A percentile compares a stretch with the other conserved stretches of the same genome.
phyloP scores from a whole-genome alignment of 2,888 invertebrate species.

The Tachina fera region DNA sequence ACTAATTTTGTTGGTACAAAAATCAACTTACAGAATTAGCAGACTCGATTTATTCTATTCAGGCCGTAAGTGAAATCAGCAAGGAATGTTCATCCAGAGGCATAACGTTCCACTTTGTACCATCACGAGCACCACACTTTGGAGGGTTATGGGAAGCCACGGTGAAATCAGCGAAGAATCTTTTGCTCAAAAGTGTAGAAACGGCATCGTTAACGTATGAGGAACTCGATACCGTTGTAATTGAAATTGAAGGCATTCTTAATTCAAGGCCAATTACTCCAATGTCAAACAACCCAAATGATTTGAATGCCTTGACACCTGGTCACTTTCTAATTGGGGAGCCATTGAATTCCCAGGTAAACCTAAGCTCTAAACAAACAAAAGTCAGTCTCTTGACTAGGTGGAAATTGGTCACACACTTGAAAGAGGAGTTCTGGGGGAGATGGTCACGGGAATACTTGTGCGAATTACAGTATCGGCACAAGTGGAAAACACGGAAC shows the following conservation, averaged over 20 bases:
- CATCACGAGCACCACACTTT: no score
- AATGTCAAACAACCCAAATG: conserved; percentile 27
- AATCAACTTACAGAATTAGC: no score
- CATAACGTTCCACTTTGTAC: conserved; percentile 1
- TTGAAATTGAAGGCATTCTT: conserved; percentile 15
- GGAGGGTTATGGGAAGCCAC: no score
- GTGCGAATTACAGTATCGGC: neutral
- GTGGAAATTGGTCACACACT: conserved; percentile 9
- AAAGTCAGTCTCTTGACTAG: neutral
- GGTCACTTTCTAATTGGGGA: conserved; percentile 31
- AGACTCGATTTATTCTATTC: no score
- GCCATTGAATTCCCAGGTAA: neutral
- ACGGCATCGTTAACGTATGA: conserved; percentile 14
- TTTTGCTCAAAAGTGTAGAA: neutral
- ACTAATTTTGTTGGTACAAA: no score
- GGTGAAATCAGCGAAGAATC: neutral
- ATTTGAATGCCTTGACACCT: conserved; percentile 35
- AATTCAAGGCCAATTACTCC: conserved; percentile 21
- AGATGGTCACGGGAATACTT: conserved; percentile 10
- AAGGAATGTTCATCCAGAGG: conserved; percentile 8
- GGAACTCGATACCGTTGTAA: conserved; percentile 22
- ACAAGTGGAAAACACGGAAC: neutral
- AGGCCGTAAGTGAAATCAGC: neutral
- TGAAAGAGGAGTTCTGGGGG: neutral
- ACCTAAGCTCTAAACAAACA: neutral